phyloP scores from a whole-genome alignment of 2,888 invertebrate species.

The Heliconius charithonia region DNA sequence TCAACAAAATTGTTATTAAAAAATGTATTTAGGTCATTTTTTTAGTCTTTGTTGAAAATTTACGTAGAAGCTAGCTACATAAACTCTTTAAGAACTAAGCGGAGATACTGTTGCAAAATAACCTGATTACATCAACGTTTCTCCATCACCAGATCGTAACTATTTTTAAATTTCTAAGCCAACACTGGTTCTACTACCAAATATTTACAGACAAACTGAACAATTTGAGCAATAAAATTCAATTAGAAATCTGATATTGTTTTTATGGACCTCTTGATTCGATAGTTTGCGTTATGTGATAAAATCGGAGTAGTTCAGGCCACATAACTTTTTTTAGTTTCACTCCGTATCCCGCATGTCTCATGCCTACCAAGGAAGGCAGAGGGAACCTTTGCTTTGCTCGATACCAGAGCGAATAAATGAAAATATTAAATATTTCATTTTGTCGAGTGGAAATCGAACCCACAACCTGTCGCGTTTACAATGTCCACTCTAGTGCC shows the following conservation, averaged over 20 bases:
- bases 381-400: too few species aligned
- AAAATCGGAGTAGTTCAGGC: too few species aligned
- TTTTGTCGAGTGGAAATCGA: too few species aligned
- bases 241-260: neutral
- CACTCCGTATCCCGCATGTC: too few species aligned
- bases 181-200: neutral
- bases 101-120: constrained; percentile 24
- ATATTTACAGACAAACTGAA: constrained; percentile 6
- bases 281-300: neutral
- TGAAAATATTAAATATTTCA: too few species aligned
- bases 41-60: neutral
- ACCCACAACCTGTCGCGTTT: too few species aligned
- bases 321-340: too few species aligned
- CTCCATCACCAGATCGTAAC: constrained; percentile 19
- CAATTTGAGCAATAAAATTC: neutral
- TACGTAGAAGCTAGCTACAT: neutral
- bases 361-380: too few species aligned
- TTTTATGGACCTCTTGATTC: neutral
- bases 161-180: constrained; percentile 22
- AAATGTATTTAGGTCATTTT: neutral
- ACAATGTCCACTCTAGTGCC: too few species aligned
- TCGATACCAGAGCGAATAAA: too few species aligned
- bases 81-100: constrained; percentile 2
- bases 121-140: constrained; percentile 26
- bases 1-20: neutral